Evolutionary conservation across 2,113 vertebrate species (phyloP).

Genomic region (Helogale parvula): DNA sequence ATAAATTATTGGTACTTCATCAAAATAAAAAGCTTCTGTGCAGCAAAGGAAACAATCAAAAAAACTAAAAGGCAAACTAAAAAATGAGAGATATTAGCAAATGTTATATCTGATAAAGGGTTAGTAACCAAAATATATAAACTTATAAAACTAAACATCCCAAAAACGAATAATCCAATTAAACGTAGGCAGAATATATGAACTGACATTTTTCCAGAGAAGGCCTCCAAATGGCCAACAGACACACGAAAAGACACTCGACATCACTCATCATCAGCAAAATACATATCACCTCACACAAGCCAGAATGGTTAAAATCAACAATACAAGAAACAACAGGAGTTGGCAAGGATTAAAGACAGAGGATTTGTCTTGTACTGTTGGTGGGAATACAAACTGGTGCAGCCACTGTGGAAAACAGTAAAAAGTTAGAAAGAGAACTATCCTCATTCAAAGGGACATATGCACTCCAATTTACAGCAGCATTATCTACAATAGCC

Average conservation of each 20-base stretch:
- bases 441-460: not conserved
- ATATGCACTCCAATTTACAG: not conserved
- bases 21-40: not conserved
- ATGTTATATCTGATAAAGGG: not conserved
- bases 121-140: not conserved
- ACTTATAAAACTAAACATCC: not conserved
- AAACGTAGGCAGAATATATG: not conserved
- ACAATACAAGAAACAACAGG: not conserved
- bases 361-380: not conserved
- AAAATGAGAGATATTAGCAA: not conserved
- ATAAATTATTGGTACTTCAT: not conserved
- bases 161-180: not conserved
- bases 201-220: not conserved
- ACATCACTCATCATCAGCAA: not conserved
- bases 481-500: not conserved
- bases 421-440: not conserved
- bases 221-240: not conserved
- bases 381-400: not conserved
- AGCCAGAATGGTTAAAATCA: not conserved
- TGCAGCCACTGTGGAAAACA: not conserved
- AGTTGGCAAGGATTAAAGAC: not conserved
- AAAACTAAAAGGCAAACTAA: not conserved
- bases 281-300: not conserved
- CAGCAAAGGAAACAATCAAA: not conserved
- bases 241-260: not conserved